These are phyloP conservation scores for Stegana nigrithorax DNA, from an alignment of 2,888 invertebrate species.

Conservation along the genomic window DNA sequence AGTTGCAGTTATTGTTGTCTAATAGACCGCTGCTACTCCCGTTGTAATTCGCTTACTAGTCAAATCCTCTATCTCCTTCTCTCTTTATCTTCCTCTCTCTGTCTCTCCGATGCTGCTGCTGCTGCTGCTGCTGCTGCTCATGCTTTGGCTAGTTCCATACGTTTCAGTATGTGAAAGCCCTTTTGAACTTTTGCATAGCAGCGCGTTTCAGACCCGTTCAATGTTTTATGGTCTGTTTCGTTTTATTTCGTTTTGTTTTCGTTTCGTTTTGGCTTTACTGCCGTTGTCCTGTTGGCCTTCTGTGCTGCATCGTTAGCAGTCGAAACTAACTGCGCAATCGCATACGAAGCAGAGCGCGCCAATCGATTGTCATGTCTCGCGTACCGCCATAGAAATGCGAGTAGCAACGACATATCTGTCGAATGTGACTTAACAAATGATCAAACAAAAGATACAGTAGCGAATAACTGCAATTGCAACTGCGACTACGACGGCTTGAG, in stretches of 20 bases:
- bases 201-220: constrained; percentile 33
- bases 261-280: background rate
- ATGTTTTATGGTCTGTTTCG: background rate
- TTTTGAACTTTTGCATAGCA: constrained; percentile 52
- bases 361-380: constrained; percentile 53
- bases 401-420: constrained; percentile 47
- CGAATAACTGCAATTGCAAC: constrained; percentile 47
- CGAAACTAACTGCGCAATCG: constrained; percentile 38
- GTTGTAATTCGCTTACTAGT: too few relatives aligned
- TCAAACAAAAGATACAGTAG: constrained; percentile 51
- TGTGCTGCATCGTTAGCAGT: constrained; percentile 41
- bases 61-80: background rate
- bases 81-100: background rate
- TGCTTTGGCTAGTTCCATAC: too few relatives aligned
- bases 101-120: constrained; percentile 20
- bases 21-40: background rate
- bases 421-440: constrained; percentile 53
- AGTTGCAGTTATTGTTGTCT: too few relatives aligned
- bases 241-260: background rate
- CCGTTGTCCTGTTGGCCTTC: background rate
- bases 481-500: background rate
- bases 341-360: constrained; percentile 49
- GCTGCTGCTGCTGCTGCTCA: too few relatives aligned
- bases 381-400: constrained; percentile 35
- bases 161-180: constrained; percentile 41